phyloP scores from a whole-genome alignment of 2,113 vertebrate species.

The Hemiscyllium ocellatum region DNA sequence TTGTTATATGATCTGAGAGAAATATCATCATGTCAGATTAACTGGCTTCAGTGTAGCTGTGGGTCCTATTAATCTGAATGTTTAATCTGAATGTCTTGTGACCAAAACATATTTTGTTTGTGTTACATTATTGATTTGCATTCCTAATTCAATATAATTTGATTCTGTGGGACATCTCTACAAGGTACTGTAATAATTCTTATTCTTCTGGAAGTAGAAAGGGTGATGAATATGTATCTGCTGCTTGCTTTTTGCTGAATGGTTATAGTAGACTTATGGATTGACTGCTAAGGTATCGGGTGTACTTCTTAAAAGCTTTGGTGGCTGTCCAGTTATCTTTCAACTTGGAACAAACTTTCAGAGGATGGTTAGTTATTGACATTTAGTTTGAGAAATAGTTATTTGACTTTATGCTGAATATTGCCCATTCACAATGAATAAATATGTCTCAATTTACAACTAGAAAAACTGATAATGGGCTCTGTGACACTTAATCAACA shows the following conservation, averaged over 20 bases:
- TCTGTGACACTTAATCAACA: neutral
- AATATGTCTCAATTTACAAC: neutral
- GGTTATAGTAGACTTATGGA: neutral
- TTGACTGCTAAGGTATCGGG: neutral
- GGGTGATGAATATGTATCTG: neutral
- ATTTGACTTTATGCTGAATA: neutral
- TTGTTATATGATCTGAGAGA: too few species aligned
- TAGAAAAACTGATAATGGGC: neutral
- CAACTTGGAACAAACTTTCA: neutral
- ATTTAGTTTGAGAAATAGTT: neutral
- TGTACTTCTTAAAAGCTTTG: neutral
- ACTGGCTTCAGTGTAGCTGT: neutral
- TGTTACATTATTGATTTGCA: neutral
- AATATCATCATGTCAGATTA: neutral
- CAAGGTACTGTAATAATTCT: neutral
- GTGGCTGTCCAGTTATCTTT: neutral
- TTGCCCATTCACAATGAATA: neutral
- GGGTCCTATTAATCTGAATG: neutral
- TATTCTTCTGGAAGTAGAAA: neutral
- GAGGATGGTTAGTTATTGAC: neutral
- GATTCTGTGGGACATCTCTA: neutral
- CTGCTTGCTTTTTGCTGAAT: neutral
- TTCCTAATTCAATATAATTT: neutral
- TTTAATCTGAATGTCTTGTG: neutral
- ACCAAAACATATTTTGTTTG: neutral